Percentiles rank a stretch among this genome's conserved stretches.
Evolutionary conservation across 2,113 vertebrate genomes (phyloP).

Genomic region (Sander lucioperca): DNA sequence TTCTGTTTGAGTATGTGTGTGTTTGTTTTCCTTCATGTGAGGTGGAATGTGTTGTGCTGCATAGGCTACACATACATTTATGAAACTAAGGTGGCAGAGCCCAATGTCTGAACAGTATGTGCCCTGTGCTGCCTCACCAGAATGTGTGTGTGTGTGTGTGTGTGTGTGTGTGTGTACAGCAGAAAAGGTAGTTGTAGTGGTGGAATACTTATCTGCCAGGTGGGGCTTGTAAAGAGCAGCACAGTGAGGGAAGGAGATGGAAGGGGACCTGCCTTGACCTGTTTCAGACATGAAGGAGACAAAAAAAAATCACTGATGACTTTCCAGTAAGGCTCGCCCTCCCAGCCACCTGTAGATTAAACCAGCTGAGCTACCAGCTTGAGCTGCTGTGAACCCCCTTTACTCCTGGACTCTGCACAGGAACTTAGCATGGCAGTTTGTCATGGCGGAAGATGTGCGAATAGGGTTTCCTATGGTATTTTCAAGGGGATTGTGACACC

Average conservation of each 20-base stretch:
- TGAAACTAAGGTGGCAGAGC: constrained; percentile 43
- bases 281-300: constrained; percentile 79
- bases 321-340: constrained; percentile 77
- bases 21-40: constrained; percentile 32
- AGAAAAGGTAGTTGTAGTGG: constrained; percentile 64
- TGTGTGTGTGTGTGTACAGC: constrained; percentile 18
- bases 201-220: constrained; percentile 79
- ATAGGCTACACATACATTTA: not conserved
- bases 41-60: constrained; percentile 21
- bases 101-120: constrained; percentile 46
- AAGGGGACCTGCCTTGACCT: constrained; percentile 83
- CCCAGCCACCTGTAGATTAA: constrained; percentile 66
- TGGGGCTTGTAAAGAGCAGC: constrained; percentile 79
- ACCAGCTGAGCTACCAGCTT: constrained; percentile 61
- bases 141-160: constrained; percentile 23
- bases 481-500: constrained; percentile 49
- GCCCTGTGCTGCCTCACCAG: constrained; percentile 48
- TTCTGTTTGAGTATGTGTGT: constrained; percentile 17
- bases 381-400: constrained; percentile 35
- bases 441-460: constrained; percentile 39
- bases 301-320: constrained; percentile 69
- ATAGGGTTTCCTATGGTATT: constrained; percentile 56
- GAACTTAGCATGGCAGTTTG: constrained; percentile 49
- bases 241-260: constrained; percentile 64
- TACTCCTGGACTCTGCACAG: constrained; percentile 21